A percentile compares a stretch with the other conserved stretches of the same genome.
Conservation (phyloP, 2,888 invertebrate species). For the Oligia latruncula region DNA sequence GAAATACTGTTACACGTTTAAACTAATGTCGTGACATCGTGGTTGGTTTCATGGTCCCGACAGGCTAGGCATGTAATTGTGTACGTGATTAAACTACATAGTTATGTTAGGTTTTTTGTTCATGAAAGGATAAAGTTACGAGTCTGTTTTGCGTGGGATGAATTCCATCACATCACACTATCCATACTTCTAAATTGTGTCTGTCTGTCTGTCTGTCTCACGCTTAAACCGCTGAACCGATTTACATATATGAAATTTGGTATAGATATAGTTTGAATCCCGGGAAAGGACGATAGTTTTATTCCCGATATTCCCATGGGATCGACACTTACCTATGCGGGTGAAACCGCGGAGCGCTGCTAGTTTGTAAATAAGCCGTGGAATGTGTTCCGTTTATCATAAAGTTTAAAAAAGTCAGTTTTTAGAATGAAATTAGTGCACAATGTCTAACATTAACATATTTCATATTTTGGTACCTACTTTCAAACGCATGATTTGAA, state of each 20-base stretch:
- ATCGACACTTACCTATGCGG: no score
- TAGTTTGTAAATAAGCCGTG: not conserved
- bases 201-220: no score
- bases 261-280: no score
- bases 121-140: not conserved
- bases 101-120: conserved; percentile 6
- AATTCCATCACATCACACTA: not conserved
- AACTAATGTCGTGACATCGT: conserved; percentile 41
- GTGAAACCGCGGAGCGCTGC: no score
- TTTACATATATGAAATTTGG: no score
- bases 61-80: conserved; percentile 27
- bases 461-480: not conserved
- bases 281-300: no score
- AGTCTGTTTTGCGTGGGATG: conserved; percentile 7
- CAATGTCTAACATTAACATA: no score
- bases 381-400: not conserved
- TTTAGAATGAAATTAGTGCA: not conserved
- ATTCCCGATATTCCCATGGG: no score
- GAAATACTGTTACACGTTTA: conserved; percentile 48
- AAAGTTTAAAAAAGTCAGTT: not conserved
- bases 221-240: no score
- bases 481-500: conserved; percentile 10
- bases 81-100: conserved; percentile 33
- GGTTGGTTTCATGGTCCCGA: conserved; percentile 28
- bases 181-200: no score